A percentile compares a stretch with the other conserved stretches of the same genome.
Evolutionary conservation across 2,888 invertebrate species (phyloP).

Genomic region (Abscondita cerata): DNA sequence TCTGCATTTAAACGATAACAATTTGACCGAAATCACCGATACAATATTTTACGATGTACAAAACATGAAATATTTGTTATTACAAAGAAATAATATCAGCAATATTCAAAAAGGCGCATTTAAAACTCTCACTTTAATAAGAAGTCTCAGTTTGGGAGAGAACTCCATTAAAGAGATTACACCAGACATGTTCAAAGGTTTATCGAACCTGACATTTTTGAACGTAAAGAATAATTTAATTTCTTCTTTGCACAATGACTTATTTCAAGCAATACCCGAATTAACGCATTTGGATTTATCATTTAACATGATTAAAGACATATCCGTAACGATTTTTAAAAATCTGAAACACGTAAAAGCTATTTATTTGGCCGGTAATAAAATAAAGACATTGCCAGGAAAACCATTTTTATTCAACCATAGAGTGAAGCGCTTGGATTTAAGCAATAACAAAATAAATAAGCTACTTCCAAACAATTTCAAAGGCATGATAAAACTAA

Average conservation of each 20-base stretch:
- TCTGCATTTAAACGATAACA: neutral
- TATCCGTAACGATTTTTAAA: neutral
- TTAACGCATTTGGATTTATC: neutral
- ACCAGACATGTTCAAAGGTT: neutral
- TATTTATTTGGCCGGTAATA: neutral
- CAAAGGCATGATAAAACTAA: neutral
- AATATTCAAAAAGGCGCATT: neutral
- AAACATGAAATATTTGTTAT: neutral
- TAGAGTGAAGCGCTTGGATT: neutral
- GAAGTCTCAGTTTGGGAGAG: neutral
- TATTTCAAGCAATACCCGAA: neutral
- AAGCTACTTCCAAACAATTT: neutral
- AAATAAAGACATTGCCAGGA: neutral
- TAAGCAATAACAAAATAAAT: neutral
- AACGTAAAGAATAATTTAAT: conserved; percentile 2
- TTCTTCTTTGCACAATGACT: neutral
- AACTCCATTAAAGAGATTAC: neutral
- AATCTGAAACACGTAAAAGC: conserved; percentile 1
- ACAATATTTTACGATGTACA: neutral
- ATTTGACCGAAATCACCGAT: neutral
- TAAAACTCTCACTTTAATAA: neutral
- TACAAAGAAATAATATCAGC: neutral
- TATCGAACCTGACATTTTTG: neutral
- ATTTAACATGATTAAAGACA: neutral
- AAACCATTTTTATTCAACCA: conserved; percentile 3